Base-by-base conservation (phyloP, 2,888 invertebrate species). In the Tricholauxania praeusta region DNA sequence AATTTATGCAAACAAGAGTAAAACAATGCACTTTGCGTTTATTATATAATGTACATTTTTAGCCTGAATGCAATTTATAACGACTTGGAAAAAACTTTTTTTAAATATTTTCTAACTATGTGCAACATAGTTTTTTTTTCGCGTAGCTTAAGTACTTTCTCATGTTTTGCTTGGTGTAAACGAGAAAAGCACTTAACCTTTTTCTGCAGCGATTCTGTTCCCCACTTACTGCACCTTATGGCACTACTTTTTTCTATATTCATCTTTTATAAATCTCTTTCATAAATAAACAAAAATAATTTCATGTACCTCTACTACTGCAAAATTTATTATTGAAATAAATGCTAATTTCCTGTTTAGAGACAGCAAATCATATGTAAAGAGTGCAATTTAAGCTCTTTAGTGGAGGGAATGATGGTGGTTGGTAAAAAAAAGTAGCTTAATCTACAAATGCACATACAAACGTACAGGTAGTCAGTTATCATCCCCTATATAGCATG, bases 51-150 rank as follows among this genome's bases (percentile, higher is more conserved):
- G 28, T 64, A 32, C 5, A 51, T 48, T 64, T 73, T 65, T 64
- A 63, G 69, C 59, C 76, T 48, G 72, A 76, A 74, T 80, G 80
- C 75, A 66, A 77, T 79, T 79, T 78, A 78, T 63, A 69, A 32
- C 39, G 17, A 14, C 32, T 60, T 19, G 48, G 57, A 48, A 67
- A 10, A 39, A 39, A 10, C 39, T 39, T 39, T 39, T 39, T 71
- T 53, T 64, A 32, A 17, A 48, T 57, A 32, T 47, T 53, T 28
- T 28, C 28, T 15, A 52, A 52, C 53, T 66, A 32, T 55, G 22
- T 6, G 48, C 59, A 14, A 48, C 39, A 22, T 55, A 57, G 47
- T 51, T 70, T 49, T 55, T 28, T 55, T 55, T 17, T 55, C 49
- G 28, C 28, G 39, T 28, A 15, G 15, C 22, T 28, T 28, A 60